Evolutionary conservation across 2,797 vertebrate species (phyloP), one percentile per base, ranked within the genome.

Genomic region (Rhyacichthys aspro): DNA sequence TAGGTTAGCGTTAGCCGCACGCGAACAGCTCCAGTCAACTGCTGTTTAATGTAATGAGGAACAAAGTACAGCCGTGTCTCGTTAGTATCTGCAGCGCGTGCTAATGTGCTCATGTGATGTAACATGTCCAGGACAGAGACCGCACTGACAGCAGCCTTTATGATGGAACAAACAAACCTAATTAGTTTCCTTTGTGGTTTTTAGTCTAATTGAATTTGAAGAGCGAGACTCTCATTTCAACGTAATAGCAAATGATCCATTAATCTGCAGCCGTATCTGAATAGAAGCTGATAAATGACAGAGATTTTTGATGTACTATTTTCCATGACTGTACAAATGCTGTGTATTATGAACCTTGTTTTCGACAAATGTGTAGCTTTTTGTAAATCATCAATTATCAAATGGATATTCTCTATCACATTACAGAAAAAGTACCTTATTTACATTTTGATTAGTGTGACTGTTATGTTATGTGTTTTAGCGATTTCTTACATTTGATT

Each of bases 11-110:
- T 23, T 17, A 52, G 48, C 48, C 55, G 66, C 67, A 67, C 63
- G 38, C 33, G 62, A 59, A 74, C 65, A 48, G 45, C 43, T 59
- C 23, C 33, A 59, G 50, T 60, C 61, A 57, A 70, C 49, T 56
- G 55, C 41, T 54, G 37, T 58, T 76, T 70, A 63, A 60, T 67
- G 73, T 84, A 82, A 83, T 67, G 55, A 84, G 72, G 69, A 69
- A 60, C 62, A 72, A 79, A 76, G 36, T 41, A 58, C 61, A 79
- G 38, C 56, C n/a, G n/a, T n/a, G n/a, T n/a, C 23, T 28, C 7
- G 3, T 5, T 28, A 28, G 23, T 28, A 28, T 28, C 23, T 28
- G 23, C 23, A 28, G 23, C 3, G 3, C 23, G 7, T 6, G 7
- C 23, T 28, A 28, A 28, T 28, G 23, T 28, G 23, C 23, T 28